Base-by-base conservation (phyloP, 2,113 vertebrate genomes). In the Hippocampus barbouri region DNA sequence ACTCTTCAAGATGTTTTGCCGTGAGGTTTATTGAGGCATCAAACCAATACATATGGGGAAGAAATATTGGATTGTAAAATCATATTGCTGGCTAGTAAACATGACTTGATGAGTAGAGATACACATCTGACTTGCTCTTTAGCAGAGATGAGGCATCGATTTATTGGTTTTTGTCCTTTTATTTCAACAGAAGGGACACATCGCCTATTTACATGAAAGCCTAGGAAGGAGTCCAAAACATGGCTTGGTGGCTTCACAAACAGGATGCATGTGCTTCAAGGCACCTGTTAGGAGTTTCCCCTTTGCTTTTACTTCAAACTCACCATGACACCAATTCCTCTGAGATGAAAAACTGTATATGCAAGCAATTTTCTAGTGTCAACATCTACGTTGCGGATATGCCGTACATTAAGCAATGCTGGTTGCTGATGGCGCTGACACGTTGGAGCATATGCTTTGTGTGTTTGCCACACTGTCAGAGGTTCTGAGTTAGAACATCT, bases 281-380 rank as follows among this genome's bases (percentile, higher is more conserved):
- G 38, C 34, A 21, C 59, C 66, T 72, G 49, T 41, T 25, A 71
- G 71, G 65, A 54, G 59, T 75, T 76, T 64, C 72, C 63, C 16
- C 8, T 68, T 6, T 0, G 34, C 5, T 23, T 71, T 5, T 20
- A 21, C 12, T 49, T 7, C 23, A 72, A 41, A 47, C 40, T 41
- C 43, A 49, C 64, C 34, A 53, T 72, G 61, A 66, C 15, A 66
- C 15, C 43, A 57, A 10, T 66, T 71, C 30, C 68, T 68, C 8
- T 49, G 11, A 69, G 49, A 70, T 38, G 47, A 66, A 71, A 63
- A 47, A 20, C 10, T 7, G 30, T 10, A 61, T 20, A 20, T 51
- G 16, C 21, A 51, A 18, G 5, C 0, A 6, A 18, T 20, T 20
- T 20, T 38, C 34, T 1, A 6, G 8, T 20, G 6, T 21, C 15